Evolutionary conservation across 2,113 vertebrate species (phyloP), one percentile per base, ranked within the genome.

Genomic region (Hucho hucho): DNA sequence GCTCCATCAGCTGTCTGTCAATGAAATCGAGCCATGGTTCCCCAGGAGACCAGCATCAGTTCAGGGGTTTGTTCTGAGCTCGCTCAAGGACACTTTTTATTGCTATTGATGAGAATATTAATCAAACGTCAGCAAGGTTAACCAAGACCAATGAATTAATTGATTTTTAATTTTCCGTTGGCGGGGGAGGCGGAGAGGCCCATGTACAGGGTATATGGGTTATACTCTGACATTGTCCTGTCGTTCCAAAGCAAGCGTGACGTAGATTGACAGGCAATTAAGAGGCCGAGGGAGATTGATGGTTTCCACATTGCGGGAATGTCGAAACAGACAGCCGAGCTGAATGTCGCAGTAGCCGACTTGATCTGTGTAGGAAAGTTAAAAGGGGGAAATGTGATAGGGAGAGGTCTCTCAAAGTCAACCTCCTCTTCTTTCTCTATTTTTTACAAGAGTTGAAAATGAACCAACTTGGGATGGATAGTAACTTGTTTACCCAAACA

Each of bases 241-340:
- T 88, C 69, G 74, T 86, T 83, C 84, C 77, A 84, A 87, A 93
- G 84, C 87, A 87, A 90, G 86, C 58, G 69, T 69, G 66, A 74
- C 79, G 76, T 80, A 83, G 88, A 93, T 78, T 85, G 88, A 89
- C 81, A 78, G 82, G 81, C 88, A 85, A 91, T 91, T 90, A 90
- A 79, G 66, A 79, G 56, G 26, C 49, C 3, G 22, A 75, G 81
- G 11, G 75, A 90, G 91, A 92, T 89, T 87, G 84, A 91, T 93
- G 85, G 75, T 68, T 74, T 81, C 68, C 78, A 37, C 29, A 24
- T 46, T 73, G 59, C 72, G 22, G 24, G 13, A 68, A 80, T 73
- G 70, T 72, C 66, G 65, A 59, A 67, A 25, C 20, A 14, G 74
- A 28, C 70, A 68, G 65, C 16, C 29, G 28, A 32, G 29, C 14